Evolutionary conservation across 2,888 invertebrate genomes (phyloP).

Genomic region (Erynnis tages): DNA sequence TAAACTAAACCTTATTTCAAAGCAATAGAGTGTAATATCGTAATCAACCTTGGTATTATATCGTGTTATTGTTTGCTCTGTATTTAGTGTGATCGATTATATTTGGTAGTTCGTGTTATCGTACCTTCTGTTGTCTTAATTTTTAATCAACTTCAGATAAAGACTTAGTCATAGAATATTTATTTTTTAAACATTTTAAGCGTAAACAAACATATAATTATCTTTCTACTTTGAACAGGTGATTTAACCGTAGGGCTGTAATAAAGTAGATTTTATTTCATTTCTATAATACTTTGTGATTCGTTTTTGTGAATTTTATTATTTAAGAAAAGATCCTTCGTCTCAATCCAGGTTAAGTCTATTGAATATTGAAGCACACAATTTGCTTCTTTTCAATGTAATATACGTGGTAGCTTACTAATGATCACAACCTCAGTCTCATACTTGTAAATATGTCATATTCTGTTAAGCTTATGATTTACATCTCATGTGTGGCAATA

Average conservation of each 20-base stretch:
- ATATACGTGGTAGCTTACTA: no score
- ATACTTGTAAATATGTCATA: no score
- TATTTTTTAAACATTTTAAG: neutral
- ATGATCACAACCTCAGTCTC: no score
- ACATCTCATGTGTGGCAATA: neutral
- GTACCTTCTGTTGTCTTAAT: slow-evolving; percentile 3
- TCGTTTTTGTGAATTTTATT: no score
- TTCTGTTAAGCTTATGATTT: neutral
- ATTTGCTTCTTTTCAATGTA: no score
- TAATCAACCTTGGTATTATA: neutral
- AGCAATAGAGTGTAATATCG: neutral
- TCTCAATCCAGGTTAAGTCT: no score
- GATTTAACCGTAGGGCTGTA: no score
- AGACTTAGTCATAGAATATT: neutral
- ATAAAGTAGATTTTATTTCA: no score
- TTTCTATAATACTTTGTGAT: no score
- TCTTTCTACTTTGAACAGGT: no score
- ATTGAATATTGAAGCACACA: no score
- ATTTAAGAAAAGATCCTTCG: no score
- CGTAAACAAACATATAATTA: neutral
- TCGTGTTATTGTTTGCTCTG: slow-evolving; percentile 6
- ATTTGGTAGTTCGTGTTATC: slow-evolving; percentile 7
- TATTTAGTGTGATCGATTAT: slow-evolving; percentile 16
- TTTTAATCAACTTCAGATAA: neutral
- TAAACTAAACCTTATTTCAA: neutral